Evolutionary conservation across 2,888 invertebrate genomes (phyloP).

Genomic region (Ametastegia equiseti): DNA sequence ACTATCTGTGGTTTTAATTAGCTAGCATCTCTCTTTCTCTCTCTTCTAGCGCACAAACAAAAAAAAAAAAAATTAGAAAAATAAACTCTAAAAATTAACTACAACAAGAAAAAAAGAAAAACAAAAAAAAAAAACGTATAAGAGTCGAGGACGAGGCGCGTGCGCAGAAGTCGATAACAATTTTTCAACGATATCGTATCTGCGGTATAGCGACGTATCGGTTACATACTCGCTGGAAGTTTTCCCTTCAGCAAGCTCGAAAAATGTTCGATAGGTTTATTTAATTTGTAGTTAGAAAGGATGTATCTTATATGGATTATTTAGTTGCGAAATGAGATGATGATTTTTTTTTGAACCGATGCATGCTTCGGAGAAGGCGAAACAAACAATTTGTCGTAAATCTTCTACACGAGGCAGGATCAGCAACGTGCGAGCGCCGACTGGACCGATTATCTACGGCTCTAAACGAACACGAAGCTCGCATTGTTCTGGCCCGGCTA

Average conservation of each 20-base stretch:
- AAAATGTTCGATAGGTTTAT: no score
- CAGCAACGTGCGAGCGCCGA: constrained; percentile 54
- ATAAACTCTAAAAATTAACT: no score
- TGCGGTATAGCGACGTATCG: no score
- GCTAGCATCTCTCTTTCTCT: constrained; percentile 61
- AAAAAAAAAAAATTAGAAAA: no score
- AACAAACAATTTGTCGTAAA: constrained; percentile 48
- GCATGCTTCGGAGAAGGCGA: not conserved
- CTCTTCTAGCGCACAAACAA: constrained; percentile 30
- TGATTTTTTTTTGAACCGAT: not conserved
- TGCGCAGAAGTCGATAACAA: not conserved
- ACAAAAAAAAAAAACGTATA: not conserved
- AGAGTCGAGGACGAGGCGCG: not conserved
- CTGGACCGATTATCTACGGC: constrained; percentile 67
- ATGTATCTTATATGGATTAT: not conserved
- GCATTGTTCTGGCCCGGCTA: constrained; percentile 31
- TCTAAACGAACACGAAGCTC: constrained; percentile 63
- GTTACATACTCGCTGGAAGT: no score
- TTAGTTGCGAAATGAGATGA: constrained; percentile 21
- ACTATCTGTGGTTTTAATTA: constrained; percentile 76
- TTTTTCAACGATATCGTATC: no score
- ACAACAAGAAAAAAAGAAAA: not conserved
- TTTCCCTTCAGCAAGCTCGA: no score
- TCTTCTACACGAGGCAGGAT: constrained; percentile 40
- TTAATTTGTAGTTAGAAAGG: no score